These are phyloP conservation scores for Danio aesculapii DNA, from an alignment of 2,797 vertebrate genomes.

Conservation along the genomic window DNA sequence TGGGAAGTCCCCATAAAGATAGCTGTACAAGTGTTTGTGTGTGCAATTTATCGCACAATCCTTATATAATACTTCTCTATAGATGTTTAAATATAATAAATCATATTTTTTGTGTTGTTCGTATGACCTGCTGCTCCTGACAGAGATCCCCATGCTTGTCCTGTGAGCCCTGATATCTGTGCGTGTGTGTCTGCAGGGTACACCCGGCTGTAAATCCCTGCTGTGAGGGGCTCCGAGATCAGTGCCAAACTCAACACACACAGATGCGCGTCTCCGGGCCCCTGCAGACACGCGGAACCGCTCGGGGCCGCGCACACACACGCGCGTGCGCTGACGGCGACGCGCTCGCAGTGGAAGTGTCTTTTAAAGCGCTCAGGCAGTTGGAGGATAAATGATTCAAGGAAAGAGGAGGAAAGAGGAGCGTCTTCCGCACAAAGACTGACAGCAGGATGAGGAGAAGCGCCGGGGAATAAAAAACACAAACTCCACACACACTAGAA, in stretches of 20 bases:
- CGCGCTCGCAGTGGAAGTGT: slow-evolving; percentile 72
- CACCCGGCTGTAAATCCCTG: not conserved
- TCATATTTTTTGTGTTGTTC: not conserved
- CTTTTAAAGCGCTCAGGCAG: slow-evolving; percentile 85
- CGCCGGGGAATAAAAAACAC: slow-evolving; percentile 20
- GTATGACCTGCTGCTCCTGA: not conserved
- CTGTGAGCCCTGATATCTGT: not conserved
- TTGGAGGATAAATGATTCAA: slow-evolving; percentile 85
- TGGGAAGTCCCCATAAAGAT: no score
- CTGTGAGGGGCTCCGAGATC: not conserved
- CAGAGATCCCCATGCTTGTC: not conserved
- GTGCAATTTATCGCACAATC: no score
- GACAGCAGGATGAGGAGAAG: slow-evolving; percentile 77
- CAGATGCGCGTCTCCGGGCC: slow-evolving; percentile 31
- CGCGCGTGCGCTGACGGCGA: slow-evolving; percentile 20
- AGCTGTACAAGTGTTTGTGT: no score
- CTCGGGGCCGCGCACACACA: slow-evolving; percentile 39
- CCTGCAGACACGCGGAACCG: slow-evolving; percentile 34
- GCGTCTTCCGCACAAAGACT: slow-evolving; percentile 74
- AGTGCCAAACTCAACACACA: no score
- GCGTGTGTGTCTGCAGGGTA: not conserved
- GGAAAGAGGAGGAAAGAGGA: slow-evolving; percentile 77
- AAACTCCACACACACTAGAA: not conserved
- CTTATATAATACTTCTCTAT: no score
- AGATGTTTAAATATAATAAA: not conserved